Evolutionary conservation across 2,888 invertebrate genomes (phyloP), one percentile per base, ranked within the genome.

Genomic region (Limenitis camilla): DNA sequence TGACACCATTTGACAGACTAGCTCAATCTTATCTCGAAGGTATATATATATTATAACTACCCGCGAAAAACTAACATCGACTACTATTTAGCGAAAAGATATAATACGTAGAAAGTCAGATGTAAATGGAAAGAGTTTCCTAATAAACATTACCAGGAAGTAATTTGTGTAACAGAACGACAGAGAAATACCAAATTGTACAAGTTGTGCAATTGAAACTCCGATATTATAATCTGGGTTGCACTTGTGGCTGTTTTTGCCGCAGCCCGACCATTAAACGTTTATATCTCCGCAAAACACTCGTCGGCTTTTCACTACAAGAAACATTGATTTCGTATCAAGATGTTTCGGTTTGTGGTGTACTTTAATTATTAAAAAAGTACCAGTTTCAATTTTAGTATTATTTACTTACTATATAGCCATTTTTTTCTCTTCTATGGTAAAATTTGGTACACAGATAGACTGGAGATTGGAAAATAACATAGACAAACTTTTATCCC

Each of bases 121-220:
- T n/a, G n/a, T n/a, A n/a, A n/a, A n/a, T 19, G 5, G 30, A 28
- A 19, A 11, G 31, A 41, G 11, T 8, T 19, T 32, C 28, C 27
- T 40, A 60, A 3, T 29, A 8, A 28, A 28, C 59, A 51, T 53
- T 69, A 52, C 53, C 53, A 11, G 52, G 61, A 41, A 43, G 31
- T 33, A 19, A 7, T 44, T 47, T 45, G 58, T 61, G 61, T 60
- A 59, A 66, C 62, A 64, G 64, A 66, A 68, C 71, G 74, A 79
- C 81, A 78, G 81, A 71, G 75, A 77, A 76, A 70, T 75, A 74
- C 76, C 73, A 81, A 83, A 82, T 78, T 79, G 75, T 74, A 72
- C 76, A 74, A 83, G 80, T 85, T 83, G 72, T 75, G 83, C 82
- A 83, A 83, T 83, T 83, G 80, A 78, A 82, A 83, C 81, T 82